Evolutionary conservation across 2,888 invertebrate genomes (phyloP).

Genomic region (Pristionchus japonicus): DNA sequence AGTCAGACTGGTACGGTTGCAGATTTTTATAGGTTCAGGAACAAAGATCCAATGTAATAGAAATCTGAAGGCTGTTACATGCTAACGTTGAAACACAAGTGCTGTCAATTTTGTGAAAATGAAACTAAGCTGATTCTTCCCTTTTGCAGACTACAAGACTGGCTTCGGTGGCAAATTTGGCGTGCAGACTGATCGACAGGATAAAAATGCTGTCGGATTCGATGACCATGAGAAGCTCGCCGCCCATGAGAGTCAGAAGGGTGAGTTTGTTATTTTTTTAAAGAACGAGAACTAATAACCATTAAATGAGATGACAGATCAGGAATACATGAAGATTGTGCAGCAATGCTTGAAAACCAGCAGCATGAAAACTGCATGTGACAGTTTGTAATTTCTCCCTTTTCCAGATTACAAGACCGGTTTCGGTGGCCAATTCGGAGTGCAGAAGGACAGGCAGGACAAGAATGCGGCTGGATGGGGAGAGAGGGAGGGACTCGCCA

Average conservation of each 20-base stretch:
- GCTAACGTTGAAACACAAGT: not conserved
- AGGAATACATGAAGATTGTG: not conserved
- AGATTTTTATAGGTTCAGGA: not conserved
- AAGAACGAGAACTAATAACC: not conserved
- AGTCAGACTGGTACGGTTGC: slow-evolving; percentile 47
- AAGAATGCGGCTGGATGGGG: slow-evolving; percentile 82
- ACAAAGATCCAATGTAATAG: not conserved
- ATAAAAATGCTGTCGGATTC: slow-evolving; percentile 44
- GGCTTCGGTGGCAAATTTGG: slow-evolving; percentile 69
- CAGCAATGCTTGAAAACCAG: not conserved
- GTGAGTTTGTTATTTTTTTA: not conserved
- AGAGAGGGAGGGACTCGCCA: slow-evolving; percentile 85
- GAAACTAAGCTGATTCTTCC: not conserved
- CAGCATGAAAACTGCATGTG: not conserved
- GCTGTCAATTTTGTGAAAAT: not conserved
- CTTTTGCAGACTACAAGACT: slow-evolving; percentile 76
- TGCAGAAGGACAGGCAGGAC: slow-evolving; percentile 67
- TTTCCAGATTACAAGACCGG: slow-evolving; percentile 74
- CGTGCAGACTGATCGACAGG: slow-evolving; percentile 45
- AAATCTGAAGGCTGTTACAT: too few species aligned
- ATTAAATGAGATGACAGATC: not conserved
- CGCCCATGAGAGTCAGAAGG: slow-evolving; percentile 47
- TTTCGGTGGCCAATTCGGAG: slow-evolving; percentile 77
- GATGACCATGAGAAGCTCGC: slow-evolving; percentile 43
- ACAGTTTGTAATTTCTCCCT: not conserved